Conservation (phyloP, 2,888 invertebrate species). For the Agrotis puta region DNA sequence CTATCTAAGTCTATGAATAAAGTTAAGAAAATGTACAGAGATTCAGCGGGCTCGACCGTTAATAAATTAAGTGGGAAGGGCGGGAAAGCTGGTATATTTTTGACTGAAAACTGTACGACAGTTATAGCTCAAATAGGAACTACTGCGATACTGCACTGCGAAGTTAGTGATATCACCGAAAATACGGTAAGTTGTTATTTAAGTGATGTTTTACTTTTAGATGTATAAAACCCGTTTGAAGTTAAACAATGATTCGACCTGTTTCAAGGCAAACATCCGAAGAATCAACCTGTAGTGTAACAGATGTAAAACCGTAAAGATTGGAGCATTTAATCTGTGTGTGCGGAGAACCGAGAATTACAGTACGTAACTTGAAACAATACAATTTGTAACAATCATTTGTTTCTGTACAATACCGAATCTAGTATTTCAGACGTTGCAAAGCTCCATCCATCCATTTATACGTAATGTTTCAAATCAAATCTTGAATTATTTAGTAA, state of each 20-base stretch:
- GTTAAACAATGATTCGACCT: neutral
- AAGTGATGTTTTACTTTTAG: neutral
- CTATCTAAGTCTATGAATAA: conserved; percentile 83
- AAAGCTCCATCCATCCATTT: too few species aligned
- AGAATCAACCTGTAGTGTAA: too few species aligned
- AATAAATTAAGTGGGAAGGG: conserved; percentile 86
- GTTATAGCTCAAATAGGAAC: conserved; percentile 92
- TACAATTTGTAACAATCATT: too few species aligned
- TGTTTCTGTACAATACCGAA: too few species aligned
- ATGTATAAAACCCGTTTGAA: neutral
- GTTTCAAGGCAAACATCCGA: too few species aligned
- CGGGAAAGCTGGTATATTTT: conserved; percentile 87
- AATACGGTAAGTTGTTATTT: conserved; percentile 90
- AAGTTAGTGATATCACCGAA: conserved; percentile 92
- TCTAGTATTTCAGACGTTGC: too few species aligned
- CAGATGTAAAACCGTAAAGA: too few species aligned
- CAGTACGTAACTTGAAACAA: too few species aligned
- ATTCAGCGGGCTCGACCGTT: conserved; percentile 81
- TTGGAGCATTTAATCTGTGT: too few species aligned
- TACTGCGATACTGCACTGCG: conserved; percentile 92
- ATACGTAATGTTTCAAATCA: too few species aligned
- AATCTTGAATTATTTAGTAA: too few species aligned
- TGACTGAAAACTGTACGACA: conserved; percentile 92
- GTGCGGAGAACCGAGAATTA: too few species aligned
- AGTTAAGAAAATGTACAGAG: conserved; percentile 90